Evolutionary conservation across 2,888 invertebrate genomes (phyloP).

Genomic region (Iselma pallidipennis): DNA sequence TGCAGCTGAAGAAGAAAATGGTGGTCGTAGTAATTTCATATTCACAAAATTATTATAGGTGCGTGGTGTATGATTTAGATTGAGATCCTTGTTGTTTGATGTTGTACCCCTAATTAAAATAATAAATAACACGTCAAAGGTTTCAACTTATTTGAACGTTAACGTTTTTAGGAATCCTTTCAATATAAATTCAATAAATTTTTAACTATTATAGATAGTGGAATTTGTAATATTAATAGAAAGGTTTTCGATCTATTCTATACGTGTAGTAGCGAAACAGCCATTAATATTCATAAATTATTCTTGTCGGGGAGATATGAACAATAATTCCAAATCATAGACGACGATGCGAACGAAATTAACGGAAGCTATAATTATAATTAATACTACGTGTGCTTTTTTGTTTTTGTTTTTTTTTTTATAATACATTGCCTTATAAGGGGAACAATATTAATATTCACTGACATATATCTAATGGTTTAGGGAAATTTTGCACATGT

Average conservation of each 20-base stretch:
- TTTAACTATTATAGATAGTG: background rate
- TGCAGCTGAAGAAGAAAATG: too few species aligned
- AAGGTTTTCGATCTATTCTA: background rate
- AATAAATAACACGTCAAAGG: background rate
- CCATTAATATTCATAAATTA: slow-evolving; percentile 51
- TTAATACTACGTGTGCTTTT: slow-evolving; percentile 29
- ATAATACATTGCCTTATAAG: background rate
- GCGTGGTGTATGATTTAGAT: background rate
- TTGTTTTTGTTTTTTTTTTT: background rate
- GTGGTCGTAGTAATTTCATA: background rate
- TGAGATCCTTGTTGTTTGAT: background rate
- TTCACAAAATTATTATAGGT: slow-evolving; percentile 2
- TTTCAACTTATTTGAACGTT: background rate
- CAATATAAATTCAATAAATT: background rate
- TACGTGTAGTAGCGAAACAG: too few species aligned
- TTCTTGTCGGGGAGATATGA: slow-evolving; percentile 46
- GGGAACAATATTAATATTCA: background rate
- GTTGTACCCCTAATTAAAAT: background rate
- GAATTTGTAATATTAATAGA: background rate
- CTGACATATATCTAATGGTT: background rate
- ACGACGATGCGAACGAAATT: slow-evolving; percentile 32
- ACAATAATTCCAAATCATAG: slow-evolving; percentile 53
- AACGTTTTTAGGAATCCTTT: background rate
- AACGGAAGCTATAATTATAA: slow-evolving; percentile 41
- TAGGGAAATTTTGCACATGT: background rate